Base-by-base conservation (phyloP, 2,113 vertebrate genomes). In the Cebidichthys violaceus region DNA sequence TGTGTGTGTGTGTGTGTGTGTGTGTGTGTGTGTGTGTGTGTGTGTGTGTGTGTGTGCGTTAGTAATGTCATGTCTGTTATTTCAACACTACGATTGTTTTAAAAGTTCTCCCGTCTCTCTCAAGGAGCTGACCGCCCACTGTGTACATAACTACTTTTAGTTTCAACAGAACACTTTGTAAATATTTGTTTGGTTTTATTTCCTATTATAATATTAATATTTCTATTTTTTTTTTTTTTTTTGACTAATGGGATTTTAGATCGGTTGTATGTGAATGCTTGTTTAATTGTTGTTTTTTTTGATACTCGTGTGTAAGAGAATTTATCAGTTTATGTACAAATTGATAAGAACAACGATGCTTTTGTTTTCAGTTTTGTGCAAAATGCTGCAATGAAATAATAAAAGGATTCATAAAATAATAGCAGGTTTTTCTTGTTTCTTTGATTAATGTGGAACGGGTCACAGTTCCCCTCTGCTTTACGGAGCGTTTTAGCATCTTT, bases 161-260 rank as follows among this genome's bases (percentile, higher is more conserved):
- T 57, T 68, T 84, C 6, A 83, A 70, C 20, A 76, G 61, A 88
- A 87, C 71, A 85, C 77, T 79, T 65, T 93, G 91, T 92, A 92
- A 88, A 93, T 94, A 92, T 86, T 70, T 88, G 31, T 89, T 70
- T 89, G 4, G 50, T 88, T 90, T 84, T 78, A 82, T 81, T 90
- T 85, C 52, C 57, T 90, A 62, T 86, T 83, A 60, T 89, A 80
- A 89, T 90, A 87, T 81, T 90, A 87, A 82, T 94, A 90, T 91
- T 93, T 88, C 70, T 82, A 82, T 75, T 77, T 65, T 39, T 81
- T 93, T 82, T 81, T 77, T 77, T 67, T 37, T 82, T 92, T 87
- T 88, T 85, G 92, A 92, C 82, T 92, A 93, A 93, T 87, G 88
- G 92, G 93, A 86, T 81, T 88, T 90, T 90, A 89, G 88, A 91